Conservation (phyloP, 2,888 invertebrate genomes). For the Orthonychiurus folsomi region DNA sequence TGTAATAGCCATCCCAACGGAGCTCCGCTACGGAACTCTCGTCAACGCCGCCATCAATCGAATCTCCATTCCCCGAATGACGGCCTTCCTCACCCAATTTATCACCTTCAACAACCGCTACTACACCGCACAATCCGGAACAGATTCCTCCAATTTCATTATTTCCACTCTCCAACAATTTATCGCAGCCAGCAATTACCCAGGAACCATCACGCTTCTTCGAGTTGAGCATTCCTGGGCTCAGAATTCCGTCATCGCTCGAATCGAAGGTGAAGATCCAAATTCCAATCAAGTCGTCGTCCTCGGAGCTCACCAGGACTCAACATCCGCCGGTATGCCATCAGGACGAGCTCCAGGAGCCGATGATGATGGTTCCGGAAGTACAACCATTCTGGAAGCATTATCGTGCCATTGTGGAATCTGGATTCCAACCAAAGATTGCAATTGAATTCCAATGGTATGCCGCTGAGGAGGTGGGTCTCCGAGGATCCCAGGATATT, state of each 20-base stretch:
- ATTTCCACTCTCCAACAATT: background rate
- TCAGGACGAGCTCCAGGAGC: slow-evolving; percentile 10
- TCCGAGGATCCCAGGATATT: slow-evolving; percentile 21
- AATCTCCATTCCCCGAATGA: background rate
- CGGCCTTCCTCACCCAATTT: background rate
- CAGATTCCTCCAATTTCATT: background rate
- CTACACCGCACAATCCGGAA: background rate
- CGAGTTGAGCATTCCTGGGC: background rate
- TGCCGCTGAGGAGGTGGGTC: slow-evolving; percentile 22
- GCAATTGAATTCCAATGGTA: slow-evolving; percentile 25
- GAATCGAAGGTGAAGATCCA: background rate
- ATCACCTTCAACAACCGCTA: background rate
- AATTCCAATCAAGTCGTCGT: slow-evolving; percentile 16
- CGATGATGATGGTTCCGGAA: slow-evolving; percentile 24
- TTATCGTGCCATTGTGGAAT: slow-evolving; percentile 18
- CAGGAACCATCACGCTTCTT: background rate
- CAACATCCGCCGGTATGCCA: background rate
- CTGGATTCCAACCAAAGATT: slow-evolving; percentile 18
- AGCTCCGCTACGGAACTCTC: background rate
- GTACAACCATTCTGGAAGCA: slow-evolving; percentile 18
- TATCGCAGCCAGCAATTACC: background rate
- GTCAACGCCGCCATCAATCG: background rate
- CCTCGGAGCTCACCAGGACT: slow-evolving; percentile 26
- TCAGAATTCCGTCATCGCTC: background rate
- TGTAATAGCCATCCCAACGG: background rate